A percentile compares a stretch with the other conserved stretches of the same genome.
Conservation (phyloP, 2,888 invertebrate species). For the Agrotis ipsilon region DNA sequence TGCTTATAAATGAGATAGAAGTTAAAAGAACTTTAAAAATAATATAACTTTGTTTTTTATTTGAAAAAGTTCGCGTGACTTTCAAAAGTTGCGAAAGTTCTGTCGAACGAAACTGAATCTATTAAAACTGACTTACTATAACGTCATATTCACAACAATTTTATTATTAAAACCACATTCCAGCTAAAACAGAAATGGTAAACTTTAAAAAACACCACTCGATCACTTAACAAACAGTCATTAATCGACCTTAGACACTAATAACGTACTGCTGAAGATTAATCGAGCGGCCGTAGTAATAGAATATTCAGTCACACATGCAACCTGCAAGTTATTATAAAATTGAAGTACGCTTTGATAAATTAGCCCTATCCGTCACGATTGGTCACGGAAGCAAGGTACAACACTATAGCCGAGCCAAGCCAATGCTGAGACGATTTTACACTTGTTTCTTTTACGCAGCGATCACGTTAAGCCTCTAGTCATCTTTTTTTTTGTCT, state of each 20-base stretch:
- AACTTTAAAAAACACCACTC: slow-evolving; percentile 73
- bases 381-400: slow-evolving; percentile 88
- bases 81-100: background rate
- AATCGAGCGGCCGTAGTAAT: slow-evolving; percentile 84
- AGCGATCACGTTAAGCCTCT: slow-evolving; percentile 40
- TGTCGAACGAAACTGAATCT: too few relatives aligned
- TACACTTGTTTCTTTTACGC: slow-evolving; percentile 68
- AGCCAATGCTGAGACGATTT: slow-evolving; percentile 62
- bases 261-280: slow-evolving; percentile 85
- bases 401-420: slow-evolving; percentile 60
- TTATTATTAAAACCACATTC: slow-evolving; percentile 17
- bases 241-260: slow-evolving; percentile 88
- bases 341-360: slow-evolving; percentile 89
- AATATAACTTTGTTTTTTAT: too few relatives aligned
- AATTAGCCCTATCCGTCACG: slow-evolving; percentile 89
- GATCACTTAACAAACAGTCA: slow-evolving; percentile 86
- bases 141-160: background rate
- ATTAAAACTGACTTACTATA: background rate
- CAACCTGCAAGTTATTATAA: slow-evolving; percentile 87
- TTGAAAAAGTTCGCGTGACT: background rate
- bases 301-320: slow-evolving; percentile 90
- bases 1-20: slow-evolving; percentile 3
- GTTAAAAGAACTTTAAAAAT: background rate
- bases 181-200: slow-evolving; percentile 37
- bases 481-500: slow-evolving; percentile 48